Evolutionary conservation across 2,888 invertebrate genomes (phyloP).

Genomic region (Hybos culiciformis): DNA sequence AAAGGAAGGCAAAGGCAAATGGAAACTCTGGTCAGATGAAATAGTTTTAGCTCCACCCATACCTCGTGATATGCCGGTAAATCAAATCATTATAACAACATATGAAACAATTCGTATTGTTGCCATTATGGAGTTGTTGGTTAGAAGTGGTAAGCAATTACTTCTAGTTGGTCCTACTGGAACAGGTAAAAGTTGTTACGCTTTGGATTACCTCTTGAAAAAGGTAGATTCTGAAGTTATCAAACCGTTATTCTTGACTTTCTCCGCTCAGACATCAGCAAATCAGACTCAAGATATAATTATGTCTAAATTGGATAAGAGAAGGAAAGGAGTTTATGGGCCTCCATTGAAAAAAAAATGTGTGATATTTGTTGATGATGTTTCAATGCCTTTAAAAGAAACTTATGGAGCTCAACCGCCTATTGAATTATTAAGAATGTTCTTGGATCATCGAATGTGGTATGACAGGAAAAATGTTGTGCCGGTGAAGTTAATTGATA

Average conservation of each 20-base stretch:
- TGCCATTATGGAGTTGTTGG: constrained; percentile 62
- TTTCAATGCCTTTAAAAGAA: constrained; percentile 80
- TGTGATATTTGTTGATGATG: constrained; percentile 88
- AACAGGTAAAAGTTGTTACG: constrained; percentile 87
- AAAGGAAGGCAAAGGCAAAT: constrained; percentile 84
- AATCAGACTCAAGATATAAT: constrained; percentile 91
- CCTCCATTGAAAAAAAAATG: constrained; percentile 81
- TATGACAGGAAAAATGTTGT: constrained; percentile 70
- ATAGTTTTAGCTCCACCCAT: constrained; percentile 60
- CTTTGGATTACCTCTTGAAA: constrained; percentile 68
- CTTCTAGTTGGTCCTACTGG: constrained; percentile 90
- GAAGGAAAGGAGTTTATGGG: constrained; percentile 85
- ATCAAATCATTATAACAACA: constrained; percentile 90
- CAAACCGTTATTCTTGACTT: constrained; percentile 77
- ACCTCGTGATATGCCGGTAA: constrained; percentile 78
- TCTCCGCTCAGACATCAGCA: constrained; percentile 87
- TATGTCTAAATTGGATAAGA: constrained; percentile 84
- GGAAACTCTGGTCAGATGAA: constrained; percentile 87
- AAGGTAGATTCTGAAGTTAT: constrained; percentile 63
- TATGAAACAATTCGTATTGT: constrained; percentile 77
- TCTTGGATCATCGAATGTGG: constrained; percentile 84
- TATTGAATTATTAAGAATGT: constrained; percentile 80
- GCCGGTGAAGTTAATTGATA: constrained; percentile 68
- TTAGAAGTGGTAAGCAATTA: constrained; percentile 67
- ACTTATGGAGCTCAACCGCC: constrained; percentile 89